Percentiles rank a stretch among this genome's conserved stretches.
Evolutionary conservation across 2,797 vertebrate genomes (phyloP).

Genomic region (Manis javanica): DNA sequence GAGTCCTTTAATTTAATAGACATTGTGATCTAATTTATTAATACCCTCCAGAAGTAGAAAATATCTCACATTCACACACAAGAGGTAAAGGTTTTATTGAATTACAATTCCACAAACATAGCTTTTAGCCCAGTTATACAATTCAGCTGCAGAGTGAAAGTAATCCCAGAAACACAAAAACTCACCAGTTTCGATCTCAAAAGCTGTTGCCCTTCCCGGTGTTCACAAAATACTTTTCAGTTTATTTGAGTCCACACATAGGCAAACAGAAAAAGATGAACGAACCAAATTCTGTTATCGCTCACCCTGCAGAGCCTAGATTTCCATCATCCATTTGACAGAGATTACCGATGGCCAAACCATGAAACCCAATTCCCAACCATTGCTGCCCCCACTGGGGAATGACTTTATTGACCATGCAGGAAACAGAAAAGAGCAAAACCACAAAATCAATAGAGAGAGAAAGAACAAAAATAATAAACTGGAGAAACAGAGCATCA

Average conservation of each 20-base stretch:
- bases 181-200: not conserved
- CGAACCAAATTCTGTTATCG: conserved; percentile 7
- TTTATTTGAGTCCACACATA: conserved; percentile 32
- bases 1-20: not conserved
- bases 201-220: not conserved
- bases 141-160: conserved; percentile 25
- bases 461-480: not conserved
- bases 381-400: not conserved
- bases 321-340: not conserved
- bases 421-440: conserved; percentile 44
- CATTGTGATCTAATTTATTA: conserved; percentile 34
- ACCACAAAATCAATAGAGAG: not conserved
- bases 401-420: not conserved
- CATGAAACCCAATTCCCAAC: conserved; percentile 28
- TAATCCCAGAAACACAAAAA: not conserved
- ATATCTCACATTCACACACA: conserved; percentile 24
- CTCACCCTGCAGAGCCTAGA: not conserved
- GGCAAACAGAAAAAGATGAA: conserved; percentile 30
- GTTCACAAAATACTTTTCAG: conserved; percentile 9
- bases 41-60: not conserved
- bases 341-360: not conserved
- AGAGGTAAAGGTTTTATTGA: conserved; percentile 15
- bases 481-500: not conserved
- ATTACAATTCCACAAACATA: not conserved
- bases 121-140: not conserved